Base-by-base conservation (phyloP, 2,797 vertebrate genomes). In the Phrynocephalus guinanensis region DNA sequence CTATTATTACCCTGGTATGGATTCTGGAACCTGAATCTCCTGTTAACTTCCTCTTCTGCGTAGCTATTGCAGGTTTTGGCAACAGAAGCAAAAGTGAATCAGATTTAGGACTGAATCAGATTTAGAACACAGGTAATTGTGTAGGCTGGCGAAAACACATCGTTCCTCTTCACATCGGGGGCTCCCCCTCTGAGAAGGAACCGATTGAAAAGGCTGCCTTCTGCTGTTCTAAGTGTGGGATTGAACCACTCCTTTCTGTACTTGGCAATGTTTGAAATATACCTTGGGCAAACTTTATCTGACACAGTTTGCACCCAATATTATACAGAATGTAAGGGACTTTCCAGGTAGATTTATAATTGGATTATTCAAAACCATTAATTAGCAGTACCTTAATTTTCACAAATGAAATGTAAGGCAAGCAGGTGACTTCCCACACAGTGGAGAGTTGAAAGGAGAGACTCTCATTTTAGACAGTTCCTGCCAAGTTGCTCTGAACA, bases 381-480 rank as follows among this genome's bases (percentile, higher is more conserved):
- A 75, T 82, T 76, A 87, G 33, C 38, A 16, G 11, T 73, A 15
- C 60, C 44, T 76, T 76, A 76, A 67, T 68, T 44, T 76, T 82
- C 76, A 38, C 30, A 82, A 89, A 71, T 63, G 2, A 28, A 70
- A 68, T 68, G 11, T 26, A 68, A 81, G 26, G 63, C 48, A 82
- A 44, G 30, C 63, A 60, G 60, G 80, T 70, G 63, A 66, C 52
- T 76, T 85, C 33, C 79, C 73, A 83, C 44, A 38, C 24, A 33
- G n/a, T 26, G 48, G 56, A 86, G 33, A 38, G 15, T 83, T n/a
- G 83, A 76, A 83, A 60, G 10, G 20, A 44, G 30, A 76, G 68
- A 30, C 70, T 30, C 78, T 76, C 70, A 68, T 56, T 76, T 24
- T 52, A 84, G 13, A 63, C 33, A 82, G 68, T 24, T 56, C 16